Base-by-base conservation (phyloP, 2,797 vertebrate species). In the Platyrinchus mystaceus region DNA sequence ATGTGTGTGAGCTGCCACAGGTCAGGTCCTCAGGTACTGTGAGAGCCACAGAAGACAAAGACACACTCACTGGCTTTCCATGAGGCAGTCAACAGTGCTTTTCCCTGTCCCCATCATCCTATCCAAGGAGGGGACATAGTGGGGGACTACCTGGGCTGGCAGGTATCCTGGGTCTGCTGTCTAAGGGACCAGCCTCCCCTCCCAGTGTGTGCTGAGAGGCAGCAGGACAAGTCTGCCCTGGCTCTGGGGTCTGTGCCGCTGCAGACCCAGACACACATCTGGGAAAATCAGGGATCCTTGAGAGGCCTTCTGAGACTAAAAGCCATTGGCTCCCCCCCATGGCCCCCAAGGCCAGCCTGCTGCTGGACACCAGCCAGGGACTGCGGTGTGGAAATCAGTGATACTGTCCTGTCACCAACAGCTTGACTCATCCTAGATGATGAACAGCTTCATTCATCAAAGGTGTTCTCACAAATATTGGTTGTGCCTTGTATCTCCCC, bases 171-270 rank as follows among this genome's bases (percentile, higher is more conserved):
- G 43, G 49, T 43, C 41, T 14, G 43, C n/a, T 9, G 24, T 49
- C 3, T 9, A 1, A 0, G 39, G 74, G 14, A 37, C 30, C 62
- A 64, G 63, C 22, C 18, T 9, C 34, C 6, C n/a, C 34, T 44
- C 44, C 30, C 52, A 17, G 1, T 2, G 1, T 23, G 27, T 7
- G 21, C 32, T 18, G 46, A 32, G 30, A 6, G 21, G 36, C 55
- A 44, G 66, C 32, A 23, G 50, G 34, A 53, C 1, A 0, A 8
- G 34, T 36, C 46, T 58, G 68, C 68, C 44, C 68, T 10, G 26
- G 32, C 37, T 22, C 23, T 23, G 44, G 9, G 2, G 0, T 8
- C 21, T 59, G 58, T 8, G 43, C 59, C 41, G 24, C 43, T 71
- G 59, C 64, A 53, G 44, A 53, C 30, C 39, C 46, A 28, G 37